Percentiles rank a stretch among this genome's conserved stretches.
Conservation (phyloP, 2,888 invertebrate genomes). For the Himalopsyche japonica region DNA sequence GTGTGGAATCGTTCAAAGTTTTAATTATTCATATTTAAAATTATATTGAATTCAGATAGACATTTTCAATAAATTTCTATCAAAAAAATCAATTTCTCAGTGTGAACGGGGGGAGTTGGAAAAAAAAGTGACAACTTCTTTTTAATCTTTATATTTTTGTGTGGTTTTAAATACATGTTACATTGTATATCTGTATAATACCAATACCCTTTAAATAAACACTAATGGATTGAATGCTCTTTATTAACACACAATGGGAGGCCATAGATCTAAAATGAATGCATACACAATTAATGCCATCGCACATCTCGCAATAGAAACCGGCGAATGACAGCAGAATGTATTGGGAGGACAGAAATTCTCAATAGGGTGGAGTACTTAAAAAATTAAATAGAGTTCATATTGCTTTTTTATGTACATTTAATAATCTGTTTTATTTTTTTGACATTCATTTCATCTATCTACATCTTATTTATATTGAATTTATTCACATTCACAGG, state of each 20-base stretch:
- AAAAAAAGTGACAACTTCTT: background rate
- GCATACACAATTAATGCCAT: background rate
- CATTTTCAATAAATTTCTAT: too few species aligned
- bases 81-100: too few species aligned
- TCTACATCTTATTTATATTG: background rate
- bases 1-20: too few species aligned
- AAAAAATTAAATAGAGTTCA: background rate
- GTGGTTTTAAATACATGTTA: background rate
- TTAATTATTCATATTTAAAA: too few species aligned
- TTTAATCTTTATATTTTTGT: background rate
- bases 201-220: background rate
- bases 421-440: background rate
- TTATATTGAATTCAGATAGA: too few species aligned
- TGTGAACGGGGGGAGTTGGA: too few species aligned
- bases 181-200: background rate
- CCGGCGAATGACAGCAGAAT: background rate
- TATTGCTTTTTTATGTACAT: background rate
- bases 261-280: background rate
- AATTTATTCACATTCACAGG: background rate
- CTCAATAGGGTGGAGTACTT: background rate
- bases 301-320: too few species aligned
- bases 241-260: background rate
- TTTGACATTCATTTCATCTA: background rate
- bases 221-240: background rate
- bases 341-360: background rate